Conservation (phyloP, 2,888 invertebrate genomes). For the Acronicta leporina region DNA sequence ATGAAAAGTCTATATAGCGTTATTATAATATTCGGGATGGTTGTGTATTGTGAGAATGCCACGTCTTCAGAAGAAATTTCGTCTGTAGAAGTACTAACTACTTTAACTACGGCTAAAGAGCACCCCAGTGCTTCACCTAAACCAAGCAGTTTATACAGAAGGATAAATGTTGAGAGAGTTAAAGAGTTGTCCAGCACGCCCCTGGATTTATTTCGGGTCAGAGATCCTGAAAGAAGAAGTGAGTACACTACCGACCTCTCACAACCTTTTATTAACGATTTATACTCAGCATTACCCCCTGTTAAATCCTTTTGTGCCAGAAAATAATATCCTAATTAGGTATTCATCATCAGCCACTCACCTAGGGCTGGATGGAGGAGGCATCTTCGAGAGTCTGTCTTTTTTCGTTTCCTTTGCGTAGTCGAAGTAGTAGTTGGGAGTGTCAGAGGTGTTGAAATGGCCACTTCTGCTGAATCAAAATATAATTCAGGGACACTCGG, state of each 20-base stretch:
- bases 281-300: too few species aligned
- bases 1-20: slow-evolving; percentile 34
- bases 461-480: too few species aligned
- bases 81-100: background rate
- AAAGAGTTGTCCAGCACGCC: slow-evolving; percentile 30
- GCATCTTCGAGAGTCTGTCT: too few species aligned
- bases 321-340: too few species aligned
- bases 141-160: slow-evolving; percentile 57
- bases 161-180: slow-evolving; percentile 52
- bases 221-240: slow-evolving; percentile 53
- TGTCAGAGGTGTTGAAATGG: too few species aligned
- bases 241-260: slow-evolving; percentile 9
- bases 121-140: slow-evolving; percentile 54
- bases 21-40: slow-evolving; percentile 18
- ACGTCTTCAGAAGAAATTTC: background rate
- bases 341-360: too few species aligned
- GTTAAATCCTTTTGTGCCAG: too few species aligned
- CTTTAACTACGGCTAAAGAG: slow-evolving; percentile 59
- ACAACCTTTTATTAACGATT: too few species aligned
- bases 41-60: slow-evolving; percentile 22
- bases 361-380: too few species aligned
- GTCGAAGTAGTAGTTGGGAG: too few species aligned
- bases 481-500: too few species aligned
- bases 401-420: too few species aligned
- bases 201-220: slow-evolving; percentile 49